Evolutionary conservation across 2,797 vertebrate species (phyloP), one percentile per base, ranked within the genome.

Genomic region (Propithecus perrieri): DNA sequence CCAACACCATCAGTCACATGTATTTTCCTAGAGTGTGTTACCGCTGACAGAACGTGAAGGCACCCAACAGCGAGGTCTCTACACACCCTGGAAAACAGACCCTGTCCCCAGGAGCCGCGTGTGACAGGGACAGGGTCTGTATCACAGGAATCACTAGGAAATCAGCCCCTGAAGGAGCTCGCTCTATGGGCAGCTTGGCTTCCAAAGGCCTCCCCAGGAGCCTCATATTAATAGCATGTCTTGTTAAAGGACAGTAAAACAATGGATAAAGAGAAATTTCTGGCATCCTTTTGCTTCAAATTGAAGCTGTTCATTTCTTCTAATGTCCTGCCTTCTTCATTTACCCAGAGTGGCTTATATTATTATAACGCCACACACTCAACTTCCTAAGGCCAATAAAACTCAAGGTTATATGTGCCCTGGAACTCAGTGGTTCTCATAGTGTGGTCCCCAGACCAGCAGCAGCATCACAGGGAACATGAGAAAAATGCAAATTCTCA

Each of bases 191-290:
- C 38, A 1, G 15, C n/a, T 0, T 3, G 43, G n/a, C 83, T 33
- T 46, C 53, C 1, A 0, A 17, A 78, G 46, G 18, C 33, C 13
- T 18, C 48, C 35, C 43, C 0, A 4, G 24, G 28, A 71, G 43
- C 59, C 18, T 0, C 0, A 7, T 1, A 57, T 57, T 26, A 26
- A 57, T 1, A 28, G 24, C 57, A 9, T 0, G 8, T 2, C 57
- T 33, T 5, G 8, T 38, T 18, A 3, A 18, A 89, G 38, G 26
- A 33, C 1, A 43, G 17, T 15, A 61, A 1, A 15, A 53, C 8
- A 26, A 12, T 1, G 38, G n/a, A 13, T 10, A 9, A 63, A 65
- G 30, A 30, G 13, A 61, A 57, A 59, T 7, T 55, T 75, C 71
- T 71, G 43, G 46, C 46, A 11, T 4, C 2, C 11, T 12, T n/a